These are phyloP conservation scores for Melipona quadrifasciata DNA, from an alignment of 1,140 invertebrate species.

Conservation along the genomic window DNA sequence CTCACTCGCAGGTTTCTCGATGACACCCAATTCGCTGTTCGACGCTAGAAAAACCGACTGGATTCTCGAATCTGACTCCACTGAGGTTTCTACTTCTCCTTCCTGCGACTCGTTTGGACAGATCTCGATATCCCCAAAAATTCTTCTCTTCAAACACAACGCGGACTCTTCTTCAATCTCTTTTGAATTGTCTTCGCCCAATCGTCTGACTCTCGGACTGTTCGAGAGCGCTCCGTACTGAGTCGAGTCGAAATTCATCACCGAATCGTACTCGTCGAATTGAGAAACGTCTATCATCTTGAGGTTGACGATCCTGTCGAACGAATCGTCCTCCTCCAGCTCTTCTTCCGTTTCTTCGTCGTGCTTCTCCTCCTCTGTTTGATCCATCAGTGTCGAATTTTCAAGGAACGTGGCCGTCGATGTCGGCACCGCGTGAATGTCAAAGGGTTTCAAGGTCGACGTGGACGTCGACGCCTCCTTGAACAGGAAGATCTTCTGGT, in stretches of 20 bases:
- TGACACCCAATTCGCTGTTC: background rate
- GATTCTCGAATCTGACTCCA: background rate
- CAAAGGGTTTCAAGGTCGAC: slow-evolving; percentile 15
- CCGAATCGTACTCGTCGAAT: background rate
- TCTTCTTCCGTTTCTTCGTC: background rate
- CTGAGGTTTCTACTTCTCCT: background rate
- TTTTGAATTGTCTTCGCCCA: background rate
- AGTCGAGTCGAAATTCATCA: no score
- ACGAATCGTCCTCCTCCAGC: background rate
- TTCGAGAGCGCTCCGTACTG: no score
- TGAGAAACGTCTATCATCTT: background rate
- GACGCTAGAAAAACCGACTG: no score
- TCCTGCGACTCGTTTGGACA: background rate
- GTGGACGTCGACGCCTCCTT: background rate
- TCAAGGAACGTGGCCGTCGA: slow-evolving; percentile 15
- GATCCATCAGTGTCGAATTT: background rate
- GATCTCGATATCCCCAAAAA: background rate
- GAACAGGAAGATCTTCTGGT: background rate
- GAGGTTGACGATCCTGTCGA: background rate
- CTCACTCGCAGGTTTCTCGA: background rate
- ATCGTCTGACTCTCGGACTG: rapidly evolving
- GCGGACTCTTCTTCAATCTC: background rate
- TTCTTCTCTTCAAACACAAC: no score
- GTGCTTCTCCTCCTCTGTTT: background rate
- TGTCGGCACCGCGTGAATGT: slow-evolving; percentile 11